Evolutionary conservation across 2,113 vertebrate species (phyloP).

Genomic region (Anseranas semipalmata): DNA sequence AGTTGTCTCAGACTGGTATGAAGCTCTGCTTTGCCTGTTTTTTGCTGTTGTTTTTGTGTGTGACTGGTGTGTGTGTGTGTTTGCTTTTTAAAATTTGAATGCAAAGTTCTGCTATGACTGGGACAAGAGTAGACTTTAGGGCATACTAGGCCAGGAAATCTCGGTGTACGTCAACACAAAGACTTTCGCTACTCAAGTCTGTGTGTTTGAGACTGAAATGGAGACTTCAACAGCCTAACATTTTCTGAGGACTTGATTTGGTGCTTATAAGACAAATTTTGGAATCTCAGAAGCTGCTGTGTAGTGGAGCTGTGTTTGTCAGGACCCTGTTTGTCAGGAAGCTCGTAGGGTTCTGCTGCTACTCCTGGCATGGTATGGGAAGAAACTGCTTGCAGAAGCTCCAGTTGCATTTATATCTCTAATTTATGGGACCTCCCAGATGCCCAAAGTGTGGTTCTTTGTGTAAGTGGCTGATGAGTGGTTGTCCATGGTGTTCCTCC

Average conservation of each 20-base stretch:
- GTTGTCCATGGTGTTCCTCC: neutral
- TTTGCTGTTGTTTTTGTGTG: accelerated
- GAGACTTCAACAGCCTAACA: accelerated
- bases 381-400: neutral
- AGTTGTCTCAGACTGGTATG: neutral
- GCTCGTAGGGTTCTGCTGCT: neutral
- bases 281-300: neutral
- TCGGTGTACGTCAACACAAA: accelerated
- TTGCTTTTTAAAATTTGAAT: neutral
- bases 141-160: neutral
- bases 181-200: neutral
- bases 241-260: neutral
- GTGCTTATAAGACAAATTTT: neutral
- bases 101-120: neutral
- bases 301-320: neutral
- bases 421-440: neutral
- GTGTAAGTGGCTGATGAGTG: accelerated
- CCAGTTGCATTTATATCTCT: neutral
- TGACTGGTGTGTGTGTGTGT: accelerated
- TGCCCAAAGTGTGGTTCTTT: neutral
- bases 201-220: neutral
- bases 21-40: neutral
- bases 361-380: neutral
- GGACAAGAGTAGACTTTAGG: neutral
- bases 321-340: neutral